Conservation (phyloP, 1,140 invertebrate species). For the Sipha flava region DNA sequence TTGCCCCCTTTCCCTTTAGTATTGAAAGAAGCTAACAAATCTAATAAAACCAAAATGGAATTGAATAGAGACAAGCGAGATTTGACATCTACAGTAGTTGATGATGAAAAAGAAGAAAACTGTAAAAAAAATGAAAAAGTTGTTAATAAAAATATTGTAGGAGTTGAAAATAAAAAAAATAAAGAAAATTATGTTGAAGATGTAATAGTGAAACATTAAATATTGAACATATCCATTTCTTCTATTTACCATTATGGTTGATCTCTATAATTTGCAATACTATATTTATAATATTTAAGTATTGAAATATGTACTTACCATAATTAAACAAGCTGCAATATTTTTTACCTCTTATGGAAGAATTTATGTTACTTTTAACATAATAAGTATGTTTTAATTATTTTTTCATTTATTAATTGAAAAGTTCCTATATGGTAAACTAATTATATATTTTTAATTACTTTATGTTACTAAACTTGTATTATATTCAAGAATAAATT, state of each 20-base stretch:
- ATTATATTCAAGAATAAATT: not conserved
- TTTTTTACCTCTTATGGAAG: not conserved
- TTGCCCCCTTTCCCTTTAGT: not conserved
- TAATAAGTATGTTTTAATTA: not conserved
- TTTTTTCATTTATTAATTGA: not conserved
- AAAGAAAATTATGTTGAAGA: not conserved
- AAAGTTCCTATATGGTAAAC: constrained; percentile 2
- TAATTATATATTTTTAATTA: not conserved
- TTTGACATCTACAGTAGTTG: not conserved
- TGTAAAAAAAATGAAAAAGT: not conserved
- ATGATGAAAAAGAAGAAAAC: not conserved
- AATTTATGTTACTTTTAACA: not conserved
- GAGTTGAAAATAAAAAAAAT: not conserved
- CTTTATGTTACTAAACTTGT: not conserved
- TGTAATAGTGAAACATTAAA: not conserved
- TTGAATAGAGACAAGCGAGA: constrained; percentile 38
- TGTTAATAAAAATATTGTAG: not conserved
- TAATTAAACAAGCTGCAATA: not conserved
- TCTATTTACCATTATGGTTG: not conserved
- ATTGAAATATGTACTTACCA: not conserved
- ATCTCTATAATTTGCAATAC: constrained; percentile 5
- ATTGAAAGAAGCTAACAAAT: not conserved
- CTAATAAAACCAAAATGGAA: constrained; percentile 44
- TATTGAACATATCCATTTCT: not conserved
- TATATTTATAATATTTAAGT: not conserved